These are phyloP conservation scores for Hylaeus anthracinus DNA, from an alignment of 1,140 invertebrate species.

Conservation along the genomic window DNA sequence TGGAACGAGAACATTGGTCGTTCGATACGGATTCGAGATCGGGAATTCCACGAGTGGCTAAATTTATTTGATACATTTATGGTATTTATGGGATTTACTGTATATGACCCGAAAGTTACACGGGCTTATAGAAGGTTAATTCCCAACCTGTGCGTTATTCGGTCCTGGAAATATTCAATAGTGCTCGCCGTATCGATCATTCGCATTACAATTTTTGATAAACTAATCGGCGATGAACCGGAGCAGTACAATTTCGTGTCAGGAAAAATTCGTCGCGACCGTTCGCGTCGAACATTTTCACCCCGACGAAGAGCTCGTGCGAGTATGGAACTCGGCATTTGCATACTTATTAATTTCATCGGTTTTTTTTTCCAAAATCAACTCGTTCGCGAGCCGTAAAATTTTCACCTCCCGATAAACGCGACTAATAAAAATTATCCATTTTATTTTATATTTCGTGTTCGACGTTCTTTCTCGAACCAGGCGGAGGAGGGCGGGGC, in stretches of 20 bases:
- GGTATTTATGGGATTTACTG: too few relatives aligned
- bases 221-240: too few relatives aligned
- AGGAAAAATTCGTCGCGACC: background rate
- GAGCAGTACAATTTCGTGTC: background rate
- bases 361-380: constrained; percentile 1
- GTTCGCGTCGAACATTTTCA: background rate
- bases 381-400: constrained; percentile 20
- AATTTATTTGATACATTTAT: background rate
- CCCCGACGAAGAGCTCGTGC: background rate
- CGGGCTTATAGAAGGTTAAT: too few relatives aligned
- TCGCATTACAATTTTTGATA: too few relatives aligned
- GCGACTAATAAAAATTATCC: constrained; percentile 23
- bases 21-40: background rate
- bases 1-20: background rate
- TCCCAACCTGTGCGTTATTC: too few relatives aligned
- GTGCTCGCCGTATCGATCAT: too few relatives aligned
- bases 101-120: too few relatives aligned
- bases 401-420: background rate
- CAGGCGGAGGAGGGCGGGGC: too few relatives aligned
- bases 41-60: background rate
- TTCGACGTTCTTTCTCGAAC: constrained; percentile 5
- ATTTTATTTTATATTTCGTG: constrained; percentile 30
- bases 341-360: background rate
- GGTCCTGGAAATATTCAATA: too few relatives aligned
- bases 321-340: background rate